phyloP scores from a whole-genome alignment of 1,140 invertebrate species.

The Drosophila truncata region DNA sequence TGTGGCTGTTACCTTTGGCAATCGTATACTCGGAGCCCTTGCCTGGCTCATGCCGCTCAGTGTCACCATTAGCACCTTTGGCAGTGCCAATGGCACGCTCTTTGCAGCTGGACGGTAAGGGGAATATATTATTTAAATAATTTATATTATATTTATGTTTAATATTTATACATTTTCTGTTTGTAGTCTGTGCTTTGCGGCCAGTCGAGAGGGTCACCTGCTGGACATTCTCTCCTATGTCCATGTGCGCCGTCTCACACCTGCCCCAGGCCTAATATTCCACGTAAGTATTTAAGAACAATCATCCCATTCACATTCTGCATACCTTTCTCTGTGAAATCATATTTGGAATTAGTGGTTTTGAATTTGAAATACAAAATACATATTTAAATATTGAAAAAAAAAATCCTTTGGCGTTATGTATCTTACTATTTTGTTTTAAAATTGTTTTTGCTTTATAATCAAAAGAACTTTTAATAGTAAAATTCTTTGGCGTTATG shows the following conservation, averaged over 20 bases:
- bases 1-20: constrained; percentile 97
- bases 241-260: constrained; percentile 95
- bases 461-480: neutral
- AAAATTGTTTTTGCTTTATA: neutral
- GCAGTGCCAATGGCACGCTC: constrained; percentile 97
- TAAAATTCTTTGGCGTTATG: neutral
- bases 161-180: constrained; percentile 5
- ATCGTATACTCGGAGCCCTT: constrained; percentile 93
- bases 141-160: neutral
- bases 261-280: constrained; percentile 97
- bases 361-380: neutral
- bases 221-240: constrained; percentile 97
- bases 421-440: neutral
- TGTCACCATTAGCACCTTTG: constrained; percentile 98
- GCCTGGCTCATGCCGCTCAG: constrained; percentile 97
- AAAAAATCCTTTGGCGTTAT: neutral
- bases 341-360: too few species aligned
- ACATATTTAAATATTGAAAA: too few species aligned
- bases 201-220: constrained; percentile 96
- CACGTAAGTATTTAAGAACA: constrained; percentile 89
- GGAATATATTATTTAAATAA: neutral
- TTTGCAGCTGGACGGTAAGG: constrained; percentile 93
- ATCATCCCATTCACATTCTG: too few species aligned
- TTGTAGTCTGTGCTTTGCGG: constrained; percentile 95
- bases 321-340: neutral